Evolutionary conservation across 2,888 invertebrate species (phyloP).

Genomic region (Polia nebulosa): DNA sequence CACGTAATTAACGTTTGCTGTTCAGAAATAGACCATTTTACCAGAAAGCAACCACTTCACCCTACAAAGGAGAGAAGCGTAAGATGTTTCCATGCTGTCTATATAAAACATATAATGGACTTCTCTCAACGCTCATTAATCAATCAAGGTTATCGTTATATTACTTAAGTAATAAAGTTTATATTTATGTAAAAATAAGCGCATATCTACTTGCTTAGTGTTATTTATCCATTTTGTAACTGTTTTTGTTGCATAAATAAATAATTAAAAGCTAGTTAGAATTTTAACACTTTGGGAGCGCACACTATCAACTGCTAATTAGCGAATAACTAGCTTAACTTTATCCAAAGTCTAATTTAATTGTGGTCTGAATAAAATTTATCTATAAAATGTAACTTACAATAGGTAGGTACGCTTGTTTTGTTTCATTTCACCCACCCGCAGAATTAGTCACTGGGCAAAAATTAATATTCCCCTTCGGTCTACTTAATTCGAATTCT

Average conservation of each 20-base stretch:
- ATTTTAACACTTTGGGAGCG: constrained; percentile 21
- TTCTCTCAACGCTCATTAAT: constrained; percentile 57
- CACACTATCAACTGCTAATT: constrained; percentile 46
- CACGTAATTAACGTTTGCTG: constrained; percentile 34
- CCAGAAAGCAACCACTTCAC: constrained; percentile 7
- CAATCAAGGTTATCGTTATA: constrained; percentile 62
- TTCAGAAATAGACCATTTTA: constrained; percentile 20
- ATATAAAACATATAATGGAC: constrained; percentile 41
- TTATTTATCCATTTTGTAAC: constrained; percentile 34
- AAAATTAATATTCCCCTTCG: constrained; percentile 28
- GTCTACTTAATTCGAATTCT: constrained; percentile 16
- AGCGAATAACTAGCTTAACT: constrained; percentile 20
- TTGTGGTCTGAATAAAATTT: constrained; percentile 20
- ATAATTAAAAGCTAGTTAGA: constrained; percentile 20
- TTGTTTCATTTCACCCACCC: constrained; percentile 23
- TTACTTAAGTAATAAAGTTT: constrained; percentile 53
- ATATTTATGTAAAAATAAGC: constrained; percentile 55
- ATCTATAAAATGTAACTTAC: too few relatives aligned
- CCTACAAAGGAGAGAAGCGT: constrained; percentile 11
- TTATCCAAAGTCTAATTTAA: constrained; percentile 18
- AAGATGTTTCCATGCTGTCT: constrained; percentile 26
- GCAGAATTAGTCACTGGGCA: constrained; percentile 19
- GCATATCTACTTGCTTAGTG: constrained; percentile 38
- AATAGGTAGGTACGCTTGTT: constrained; percentile 28
- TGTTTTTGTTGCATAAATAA: constrained; percentile 21